Evolutionary conservation across 92 coral and sea anemone genomes (phyloP), one percentile per base, ranked within the genome.

Genomic region (Epizoanthus rinbou): DNA sequence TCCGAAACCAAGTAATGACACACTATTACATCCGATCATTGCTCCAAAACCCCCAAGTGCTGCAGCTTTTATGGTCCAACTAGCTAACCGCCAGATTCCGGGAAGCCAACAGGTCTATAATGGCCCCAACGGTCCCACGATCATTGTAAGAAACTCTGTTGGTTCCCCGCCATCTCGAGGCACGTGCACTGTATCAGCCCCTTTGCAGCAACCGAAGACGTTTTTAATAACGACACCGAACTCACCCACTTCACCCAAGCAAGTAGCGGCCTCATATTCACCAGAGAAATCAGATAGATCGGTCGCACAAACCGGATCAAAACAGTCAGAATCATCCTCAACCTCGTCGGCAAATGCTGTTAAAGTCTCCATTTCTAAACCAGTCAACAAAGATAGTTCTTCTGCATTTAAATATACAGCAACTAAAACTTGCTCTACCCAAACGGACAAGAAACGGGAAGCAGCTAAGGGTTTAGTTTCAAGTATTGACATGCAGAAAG

Each of bases 1-100:
- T 39, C 82, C 82, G 41, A 78, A 78, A 43, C 82, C 80, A 31
- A 45, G 33, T 18, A 6, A 35, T 17, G 52, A 60, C 25, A 22
- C 43, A 5, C 28, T 21, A 31, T 3, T 54, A n/a, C 60, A 76
- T 41, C 72, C 82, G 28, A 6, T 57, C 14, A n/a, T 41, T 10
- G 35, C 21, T 59, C 70, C 28, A 11, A 65, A 41, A 63, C 19
- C 54, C 54, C 54, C 57, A 41, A 21, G 9, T 7, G 71, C 66
- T 9, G 5, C 57, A 24, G 14, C 82, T 11, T 50, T n/a, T 78
- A 22, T 11, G 50, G 52, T 39, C 22, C 82, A 78, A 21, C 37
- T 45, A 15, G 56, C 70, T 9, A 63, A 35, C 64, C 70, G 70
- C 52, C 66, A 21, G 13, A 14, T 14, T 1, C 69, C 39, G 4